phyloP scores from a whole-genome alignment of 2,113 vertebrate species.

The Xyrauchen texanus region DNA sequence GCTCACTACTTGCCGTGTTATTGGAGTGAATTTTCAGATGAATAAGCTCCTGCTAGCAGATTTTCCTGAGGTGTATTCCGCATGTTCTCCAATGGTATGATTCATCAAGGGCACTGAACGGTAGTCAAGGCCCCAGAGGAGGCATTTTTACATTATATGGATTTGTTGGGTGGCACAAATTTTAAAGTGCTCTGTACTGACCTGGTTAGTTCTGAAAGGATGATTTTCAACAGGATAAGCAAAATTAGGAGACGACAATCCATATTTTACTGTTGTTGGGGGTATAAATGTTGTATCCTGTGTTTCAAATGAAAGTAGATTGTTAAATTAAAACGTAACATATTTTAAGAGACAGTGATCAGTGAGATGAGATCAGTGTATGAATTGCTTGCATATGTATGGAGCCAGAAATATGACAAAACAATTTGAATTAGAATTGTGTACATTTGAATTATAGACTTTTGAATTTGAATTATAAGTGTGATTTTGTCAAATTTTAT shows the following conservation, averaged over 20 bases:
- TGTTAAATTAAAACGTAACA: too few species aligned
- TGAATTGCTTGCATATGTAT: too few species aligned
- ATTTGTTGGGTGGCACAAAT: conserved; percentile 31
- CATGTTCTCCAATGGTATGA: conserved; percentile 53
- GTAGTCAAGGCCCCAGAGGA: conserved; percentile 30
- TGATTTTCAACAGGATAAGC: conserved; percentile 59
- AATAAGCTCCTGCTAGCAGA: conserved; percentile 6
- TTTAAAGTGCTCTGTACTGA: conserved; percentile 49
- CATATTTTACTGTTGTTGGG: neutral
- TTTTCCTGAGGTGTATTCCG: conserved; percentile 28
- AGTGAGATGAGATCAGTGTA: too few species aligned
- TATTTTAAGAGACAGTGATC: too few species aligned
- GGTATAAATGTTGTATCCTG: too few species aligned
- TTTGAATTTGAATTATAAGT: too few species aligned
- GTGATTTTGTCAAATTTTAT: too few species aligned
- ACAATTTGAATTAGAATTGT: too few species aligned
- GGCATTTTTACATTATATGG: conserved; percentile 27
- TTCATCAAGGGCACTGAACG: conserved; percentile 33
- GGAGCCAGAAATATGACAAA: too few species aligned
- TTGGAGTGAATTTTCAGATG: conserved; percentile 32
- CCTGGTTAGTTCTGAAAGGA: conserved; percentile 57
- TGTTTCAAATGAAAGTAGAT: too few species aligned
- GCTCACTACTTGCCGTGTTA: conserved; percentile 25
- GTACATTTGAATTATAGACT: too few species aligned
- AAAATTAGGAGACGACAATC: conserved; percentile 49